Evolutionary conservation across 2,113 vertebrate genomes (phyloP), one percentile per base, ranked within the genome.

Genomic region (Triplophysa dalaica): DNA sequence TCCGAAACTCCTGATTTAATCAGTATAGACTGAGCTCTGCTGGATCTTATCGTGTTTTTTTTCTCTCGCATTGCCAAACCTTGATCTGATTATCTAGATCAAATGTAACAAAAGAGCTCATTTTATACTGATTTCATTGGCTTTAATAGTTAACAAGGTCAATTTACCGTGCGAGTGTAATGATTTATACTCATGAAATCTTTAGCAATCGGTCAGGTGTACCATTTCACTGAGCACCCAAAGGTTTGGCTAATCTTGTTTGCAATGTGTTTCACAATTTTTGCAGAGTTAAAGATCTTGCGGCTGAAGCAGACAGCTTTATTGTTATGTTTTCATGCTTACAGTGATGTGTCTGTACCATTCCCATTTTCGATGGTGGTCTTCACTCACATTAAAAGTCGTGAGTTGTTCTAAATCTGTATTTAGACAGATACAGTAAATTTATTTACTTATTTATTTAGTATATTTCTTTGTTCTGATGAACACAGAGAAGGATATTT

Each of bases 1-100:
- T 77, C 62, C 33, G 74, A 26, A 54, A 33, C 61, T 65, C 62
- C 26, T 77, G 74, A 77, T 65, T 65, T 52, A 77, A 65, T 77
- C 43, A 65, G 62, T 6, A 38, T 22, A 21, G 70, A 62, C 58
- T 75, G 58, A 75, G 21, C 58, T 75, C 24, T 5, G 45, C 54
- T 77, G 48, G 61, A 19, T 75, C 74, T 61, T 61, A 60, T 41
- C 54, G 63, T 45, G 17, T 38, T 60, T 43, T 8, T 63, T 63
- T 29, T 64, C 3, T 29, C 13, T 61, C 13, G 24, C 45, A 21
- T 65, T 77, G 45, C 61, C 74, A 65, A 77, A 33, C 60, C 74
- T 54, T 77, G 45, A 77, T 64, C 74, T 77, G 65, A 52, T 77
- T 77, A 77, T 61, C 43, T 26, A 1, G 43, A 64, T 17, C 6